Conservation (phyloP, 2,888 invertebrate species). For the Terebella lapidaria region DNA sequence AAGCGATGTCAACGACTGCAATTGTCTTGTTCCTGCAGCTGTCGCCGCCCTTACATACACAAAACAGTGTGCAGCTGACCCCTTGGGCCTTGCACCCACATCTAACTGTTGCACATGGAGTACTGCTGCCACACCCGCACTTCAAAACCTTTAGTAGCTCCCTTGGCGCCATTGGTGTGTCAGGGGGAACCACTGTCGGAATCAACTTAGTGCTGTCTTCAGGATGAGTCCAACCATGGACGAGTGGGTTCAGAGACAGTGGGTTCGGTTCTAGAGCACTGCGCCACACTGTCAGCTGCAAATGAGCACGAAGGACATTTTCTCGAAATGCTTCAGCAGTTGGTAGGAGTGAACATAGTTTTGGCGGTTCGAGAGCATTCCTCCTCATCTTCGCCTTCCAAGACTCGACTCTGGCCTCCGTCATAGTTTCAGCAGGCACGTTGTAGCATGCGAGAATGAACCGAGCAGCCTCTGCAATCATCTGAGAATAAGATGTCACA, state of each 20-base stretch:
- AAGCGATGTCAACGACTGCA: neutral
- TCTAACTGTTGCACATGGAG: neutral
- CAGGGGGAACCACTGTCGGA: no score
- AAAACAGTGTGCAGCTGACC: neutral
- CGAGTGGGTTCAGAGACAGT: no score
- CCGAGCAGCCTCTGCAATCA: neutral
- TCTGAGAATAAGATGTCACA: neutral
- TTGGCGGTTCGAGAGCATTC: neutral
- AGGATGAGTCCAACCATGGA: no score
- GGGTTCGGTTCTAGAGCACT: no score
- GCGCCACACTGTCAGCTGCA: no score
- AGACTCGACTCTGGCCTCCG: neutral
- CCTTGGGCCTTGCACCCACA: neutral
- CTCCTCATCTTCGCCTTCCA: constrained; percentile 1
- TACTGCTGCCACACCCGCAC: neutral
- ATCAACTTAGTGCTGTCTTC: no score
- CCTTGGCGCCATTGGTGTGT: no score
- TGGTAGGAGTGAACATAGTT: neutral
- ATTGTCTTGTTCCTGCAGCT: neutral
- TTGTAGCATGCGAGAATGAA: constrained; percentile 2
- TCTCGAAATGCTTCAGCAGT: neutral
- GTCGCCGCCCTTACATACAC: neutral
- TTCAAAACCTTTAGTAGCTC: no score
- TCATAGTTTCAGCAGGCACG: neutral
- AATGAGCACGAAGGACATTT: no score